Evolutionary conservation across 2,888 invertebrate species (phyloP).

Genomic region (Chalcis sispes): DNA sequence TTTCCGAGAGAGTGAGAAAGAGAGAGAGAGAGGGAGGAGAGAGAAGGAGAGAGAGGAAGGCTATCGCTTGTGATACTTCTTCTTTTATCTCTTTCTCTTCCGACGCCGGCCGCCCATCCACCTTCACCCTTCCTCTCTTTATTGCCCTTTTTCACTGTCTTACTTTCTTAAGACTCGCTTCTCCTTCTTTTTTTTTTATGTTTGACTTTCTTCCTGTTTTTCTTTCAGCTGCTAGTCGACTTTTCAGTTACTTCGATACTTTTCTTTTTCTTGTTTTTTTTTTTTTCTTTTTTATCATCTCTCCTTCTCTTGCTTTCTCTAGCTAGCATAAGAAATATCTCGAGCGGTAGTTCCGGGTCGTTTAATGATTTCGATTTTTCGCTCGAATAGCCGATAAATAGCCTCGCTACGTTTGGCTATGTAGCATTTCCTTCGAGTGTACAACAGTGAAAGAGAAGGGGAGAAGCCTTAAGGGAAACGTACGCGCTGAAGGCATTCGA

Average conservation of each 20-base stretch:
- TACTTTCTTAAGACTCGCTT: constrained; percentile 22
- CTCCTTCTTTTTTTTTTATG: constrained; percentile 20
- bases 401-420: constrained; percentile 8
- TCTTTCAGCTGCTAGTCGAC: neutral
- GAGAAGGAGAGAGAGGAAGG: too few relatives aligned
- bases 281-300: neutral
- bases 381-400: constrained; percentile 46
- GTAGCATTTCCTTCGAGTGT: neutral
- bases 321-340: too few relatives aligned
- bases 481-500: constrained; percentile 10
- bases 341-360: too few relatives aligned
- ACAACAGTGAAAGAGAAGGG: neutral
- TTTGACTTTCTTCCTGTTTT: constrained; percentile 44
- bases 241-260: constrained; percentile 5
- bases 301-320: neutral
- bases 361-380: constrained; percentile 40
- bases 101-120: too few relatives aligned
- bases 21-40: too few relatives aligned
- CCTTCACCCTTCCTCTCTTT: constrained; percentile 26
- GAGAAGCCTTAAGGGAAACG: constrained; percentile 10
- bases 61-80: constrained; percentile 49
- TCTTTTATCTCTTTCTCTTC: constrained; percentile 32
- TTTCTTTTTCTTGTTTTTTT: neutral
- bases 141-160: constrained; percentile 47
- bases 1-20: too few relatives aligned